Percentiles rank a stretch among this genome's conserved stretches.
phyloP scores from a whole-genome alignment of 2,888 invertebrate species.

The Yponomeuta sedellus region DNA sequence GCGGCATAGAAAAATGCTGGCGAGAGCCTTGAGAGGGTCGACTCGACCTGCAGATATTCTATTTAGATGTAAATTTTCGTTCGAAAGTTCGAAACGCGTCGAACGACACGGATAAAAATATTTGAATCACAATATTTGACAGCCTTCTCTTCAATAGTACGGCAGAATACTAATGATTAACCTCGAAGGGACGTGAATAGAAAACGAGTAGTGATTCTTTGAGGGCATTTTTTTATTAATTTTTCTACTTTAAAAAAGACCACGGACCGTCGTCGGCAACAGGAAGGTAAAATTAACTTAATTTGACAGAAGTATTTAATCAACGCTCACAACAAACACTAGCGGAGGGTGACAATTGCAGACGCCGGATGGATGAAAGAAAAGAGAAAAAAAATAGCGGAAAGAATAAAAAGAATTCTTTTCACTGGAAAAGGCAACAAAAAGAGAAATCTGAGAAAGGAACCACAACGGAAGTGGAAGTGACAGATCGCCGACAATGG shows the following conservation, averaged over 20 bases:
- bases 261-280: slow-evolving; percentile 30
- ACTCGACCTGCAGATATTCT: slow-evolving; percentile 71
- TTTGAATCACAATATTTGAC: slow-evolving; percentile 62
- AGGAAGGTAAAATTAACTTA: slow-evolving; percentile 56
- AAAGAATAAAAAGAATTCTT: slow-evolving; percentile 62
- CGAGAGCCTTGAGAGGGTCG: slow-evolving; percentile 66
- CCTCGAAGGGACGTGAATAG: slow-evolving; percentile 9
- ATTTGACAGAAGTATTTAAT: slow-evolving; percentile 68
- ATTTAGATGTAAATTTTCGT: slow-evolving; percentile 73
- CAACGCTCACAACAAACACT: slow-evolving; percentile 66
- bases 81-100: slow-evolving; percentile 46
- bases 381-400: slow-evolving; percentile 22
- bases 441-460: slow-evolving; percentile 57
- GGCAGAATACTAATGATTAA: slow-evolving; percentile 22
- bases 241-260: not conserved
- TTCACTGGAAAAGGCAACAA: slow-evolving; percentile 69
- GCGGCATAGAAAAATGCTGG: slow-evolving; percentile 70
- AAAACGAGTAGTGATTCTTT: not conserved
- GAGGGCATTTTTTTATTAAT: not conserved
- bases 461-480: slow-evolving; percentile 64
- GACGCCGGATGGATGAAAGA: slow-evolving; percentile 38
- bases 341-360: slow-evolving; percentile 71
- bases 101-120: slow-evolving; percentile 63
- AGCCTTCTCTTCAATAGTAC: slow-evolving; percentile 35
- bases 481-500: slow-evolving; percentile 74